Evolutionary conservation across 1,140 invertebrate genomes (phyloP).

Genomic region (Atta cephalotes): DNA sequence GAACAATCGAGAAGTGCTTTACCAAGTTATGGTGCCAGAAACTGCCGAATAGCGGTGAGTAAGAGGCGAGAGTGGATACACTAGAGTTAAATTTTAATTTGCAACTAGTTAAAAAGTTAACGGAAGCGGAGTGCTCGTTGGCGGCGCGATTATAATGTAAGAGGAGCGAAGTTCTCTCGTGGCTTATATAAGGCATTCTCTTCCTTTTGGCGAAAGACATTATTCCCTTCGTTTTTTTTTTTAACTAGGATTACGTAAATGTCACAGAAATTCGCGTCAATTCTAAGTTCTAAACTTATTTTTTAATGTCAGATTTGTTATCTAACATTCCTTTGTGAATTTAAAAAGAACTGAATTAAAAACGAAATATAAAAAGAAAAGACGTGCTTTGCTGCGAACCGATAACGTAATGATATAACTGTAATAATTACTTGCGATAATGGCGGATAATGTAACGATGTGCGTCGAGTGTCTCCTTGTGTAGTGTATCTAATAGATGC

Average conservation of each 20-base stretch:
- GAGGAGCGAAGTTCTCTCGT: constrained; percentile 65
- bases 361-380: not conserved
- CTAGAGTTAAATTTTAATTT: constrained; percentile 80
- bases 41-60: constrained; percentile 34
- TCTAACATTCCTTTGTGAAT: not conserved
- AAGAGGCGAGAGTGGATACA: constrained; percentile 51
- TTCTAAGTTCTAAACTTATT: constrained; percentile 62
- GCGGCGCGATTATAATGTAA: constrained; percentile 71
- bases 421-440: constrained; percentile 42
- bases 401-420: constrained; percentile 57
- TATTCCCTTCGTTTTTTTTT: not conserved
- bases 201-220: not conserved
- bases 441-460: constrained; percentile 10
- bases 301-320: constrained; percentile 22
- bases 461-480: constrained; percentile 34
- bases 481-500: constrained; percentile 25
- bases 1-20: constrained; percentile 35
- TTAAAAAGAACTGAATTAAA: constrained; percentile 21
- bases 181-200: constrained; percentile 16
- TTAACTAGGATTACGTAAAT: constrained; percentile 46
- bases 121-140: constrained; percentile 44
- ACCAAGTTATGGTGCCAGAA: constrained; percentile 48
- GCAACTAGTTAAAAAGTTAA: constrained; percentile 81
- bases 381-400: constrained; percentile 1
- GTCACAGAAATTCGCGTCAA: constrained; percentile 66